These are phyloP conservation scores for Gnathonemus longibarbis DNA, from an alignment of 2,113 vertebrate genomes.

Conservation along the genomic window DNA sequence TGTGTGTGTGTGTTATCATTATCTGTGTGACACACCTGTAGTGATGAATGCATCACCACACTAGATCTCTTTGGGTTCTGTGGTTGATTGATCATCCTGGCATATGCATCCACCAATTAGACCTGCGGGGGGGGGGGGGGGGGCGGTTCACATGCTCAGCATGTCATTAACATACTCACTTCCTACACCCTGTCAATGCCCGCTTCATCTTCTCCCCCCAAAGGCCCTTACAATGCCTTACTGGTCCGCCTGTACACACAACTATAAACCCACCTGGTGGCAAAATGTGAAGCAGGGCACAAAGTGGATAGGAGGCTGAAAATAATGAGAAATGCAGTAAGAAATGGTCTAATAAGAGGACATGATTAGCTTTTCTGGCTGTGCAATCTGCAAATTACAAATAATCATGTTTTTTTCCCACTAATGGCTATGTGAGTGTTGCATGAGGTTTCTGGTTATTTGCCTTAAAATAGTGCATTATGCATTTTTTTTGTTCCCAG, in stretches of 20 bases:
- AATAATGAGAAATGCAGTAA: background rate
- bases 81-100: background rate
- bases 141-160: slow-evolving; percentile 35
- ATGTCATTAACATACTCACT: slow-evolving; percentile 67
- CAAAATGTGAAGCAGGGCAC: background rate
- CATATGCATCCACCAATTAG: background rate
- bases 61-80: background rate
- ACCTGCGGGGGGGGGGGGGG: background rate
- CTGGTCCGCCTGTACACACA: slow-evolving; percentile 71
- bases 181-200: slow-evolving; percentile 70
- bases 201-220: slow-evolving; percentile 69
- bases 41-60: background rate
- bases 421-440: background rate
- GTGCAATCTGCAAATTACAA: background rate
- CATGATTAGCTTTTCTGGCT: background rate
- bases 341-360: background rate
- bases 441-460: background rate
- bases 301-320: background rate
- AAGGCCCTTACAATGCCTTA: slow-evolving; percentile 73
- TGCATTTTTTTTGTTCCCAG: background rate
- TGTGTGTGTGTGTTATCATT: background rate
- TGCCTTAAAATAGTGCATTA: background rate
- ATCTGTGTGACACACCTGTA: background rate
- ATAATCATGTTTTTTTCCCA: background rate
- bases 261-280: slow-evolving; percentile 60